phyloP scores from a whole-genome alignment of 1,140 invertebrate genomes.

The Drosophila kohkoa region DNA sequence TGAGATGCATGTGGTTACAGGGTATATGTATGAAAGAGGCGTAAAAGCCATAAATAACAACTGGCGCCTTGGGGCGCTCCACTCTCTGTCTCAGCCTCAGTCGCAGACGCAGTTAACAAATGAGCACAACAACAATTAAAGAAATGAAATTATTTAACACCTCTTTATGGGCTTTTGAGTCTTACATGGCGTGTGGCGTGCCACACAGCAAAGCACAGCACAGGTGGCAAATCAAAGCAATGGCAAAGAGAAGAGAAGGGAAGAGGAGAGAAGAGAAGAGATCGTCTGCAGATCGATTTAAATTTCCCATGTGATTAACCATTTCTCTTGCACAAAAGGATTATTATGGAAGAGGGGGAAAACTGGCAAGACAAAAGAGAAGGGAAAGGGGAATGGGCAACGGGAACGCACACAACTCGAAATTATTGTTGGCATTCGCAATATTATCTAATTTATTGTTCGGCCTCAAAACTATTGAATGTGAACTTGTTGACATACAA shows the following conservation, averaged over 20 bases:
- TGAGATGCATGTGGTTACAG: background rate
- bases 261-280: background rate
- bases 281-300: background rate
- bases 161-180: conserved; percentile 41
- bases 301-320: background rate
- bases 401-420: conserved; percentile 36
- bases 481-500: conserved; percentile 68
- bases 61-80: conserved; percentile 22
- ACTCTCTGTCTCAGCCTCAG: background rate
- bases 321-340: background rate
- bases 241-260: no score
- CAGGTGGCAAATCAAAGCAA: conserved; percentile 2
- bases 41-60: conserved; percentile 51
- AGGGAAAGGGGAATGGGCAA: background rate
- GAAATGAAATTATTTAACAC: conserved; percentile 70
- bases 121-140: conserved; percentile 11
- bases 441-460: conserved; percentile 71
- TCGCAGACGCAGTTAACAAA: conserved; percentile 26
- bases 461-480: background rate
- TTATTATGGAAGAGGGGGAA: background rate
- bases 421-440: conserved; percentile 25
- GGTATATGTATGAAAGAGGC: conserved; percentile 39
- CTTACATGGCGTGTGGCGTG: conserved; percentile 20
- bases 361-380: no score
- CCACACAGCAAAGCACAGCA: conserved; percentile 14